Percentiles rank a stretch among this genome's conserved stretches.
These are phyloP conservation scores for Trinectes maculatus DNA, from an alignment of 2,113 vertebrate species.

Conservation along the genomic window DNA sequence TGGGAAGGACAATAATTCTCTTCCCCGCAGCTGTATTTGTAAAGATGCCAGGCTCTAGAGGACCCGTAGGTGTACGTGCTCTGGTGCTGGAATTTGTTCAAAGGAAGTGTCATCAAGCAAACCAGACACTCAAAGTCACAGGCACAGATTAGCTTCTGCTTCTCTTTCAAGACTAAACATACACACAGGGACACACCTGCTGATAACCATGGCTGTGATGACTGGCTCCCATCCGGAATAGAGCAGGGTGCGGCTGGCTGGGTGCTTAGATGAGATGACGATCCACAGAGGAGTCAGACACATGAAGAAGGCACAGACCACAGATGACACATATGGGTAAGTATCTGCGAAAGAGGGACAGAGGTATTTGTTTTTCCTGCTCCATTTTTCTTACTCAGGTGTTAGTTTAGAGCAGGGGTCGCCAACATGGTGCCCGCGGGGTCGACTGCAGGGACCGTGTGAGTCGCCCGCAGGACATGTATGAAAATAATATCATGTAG, in stretches of 20 bases:
- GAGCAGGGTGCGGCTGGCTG: constrained; percentile 94
- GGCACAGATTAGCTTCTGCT: constrained; percentile 25
- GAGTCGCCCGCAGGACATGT: no score
- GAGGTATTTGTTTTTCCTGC: neutral
- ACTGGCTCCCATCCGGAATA: constrained; percentile 98
- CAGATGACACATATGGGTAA: constrained; percentile 89
- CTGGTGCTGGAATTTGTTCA: constrained; percentile 46
- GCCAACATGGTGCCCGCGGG: no score
- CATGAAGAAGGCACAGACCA: constrained; percentile 96
- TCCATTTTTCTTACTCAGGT: neutral
- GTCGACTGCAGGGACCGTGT: no score
- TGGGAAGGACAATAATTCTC: constrained; percentile 18
- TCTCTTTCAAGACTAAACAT: constrained; percentile 41
- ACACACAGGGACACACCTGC: constrained; percentile 80
- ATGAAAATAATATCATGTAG: no score
- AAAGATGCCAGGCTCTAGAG: constrained; percentile 36
- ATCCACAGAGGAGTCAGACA: constrained; percentile 95
- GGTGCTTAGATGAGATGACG: constrained; percentile 94
- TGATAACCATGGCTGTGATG: constrained; percentile 98
- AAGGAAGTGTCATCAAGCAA: constrained; percentile 59
- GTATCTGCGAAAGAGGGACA: constrained; percentile 78
- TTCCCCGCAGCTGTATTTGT: constrained; percentile 15
- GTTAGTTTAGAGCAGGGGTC: neutral
- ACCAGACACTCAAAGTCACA: constrained; percentile 47
- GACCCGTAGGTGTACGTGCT: constrained; percentile 39